These are phyloP conservation scores for Odiellus spinosus DNA, from an alignment of 2,888 invertebrate genomes.

Conservation along the genomic window DNA sequence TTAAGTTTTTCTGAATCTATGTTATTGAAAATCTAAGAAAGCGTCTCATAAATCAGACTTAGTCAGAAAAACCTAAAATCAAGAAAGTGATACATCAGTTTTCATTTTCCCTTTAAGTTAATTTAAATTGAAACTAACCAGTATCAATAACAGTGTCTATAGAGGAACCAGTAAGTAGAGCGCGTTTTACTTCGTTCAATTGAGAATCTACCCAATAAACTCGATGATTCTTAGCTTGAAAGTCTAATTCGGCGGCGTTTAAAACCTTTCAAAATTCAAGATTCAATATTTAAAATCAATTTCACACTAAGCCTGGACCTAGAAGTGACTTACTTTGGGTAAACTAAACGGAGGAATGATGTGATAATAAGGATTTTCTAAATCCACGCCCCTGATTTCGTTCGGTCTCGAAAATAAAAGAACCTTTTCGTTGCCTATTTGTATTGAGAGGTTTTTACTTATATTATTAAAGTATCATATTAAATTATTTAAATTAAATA, in stretches of 20 bases:
- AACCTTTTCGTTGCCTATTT: conserved; percentile 56
- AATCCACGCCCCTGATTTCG: conserved; percentile 68
- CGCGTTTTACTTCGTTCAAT: conserved; percentile 52
- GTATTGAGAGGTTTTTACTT: no score
- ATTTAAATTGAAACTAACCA: conserved; percentile 37
- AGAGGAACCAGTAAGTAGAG: conserved; percentile 48
- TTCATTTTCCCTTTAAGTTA: no score
- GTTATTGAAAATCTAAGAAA: no score
- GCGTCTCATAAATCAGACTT: no score
- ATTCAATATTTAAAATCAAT: not conserved
- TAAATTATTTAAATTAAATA: no score
- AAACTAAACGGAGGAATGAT: conserved; percentile 64
- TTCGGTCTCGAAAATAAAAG: conserved; percentile 55
- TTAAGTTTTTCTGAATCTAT: no score
- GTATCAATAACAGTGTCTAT: conserved; percentile 57
- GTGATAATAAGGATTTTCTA: conserved; percentile 54
- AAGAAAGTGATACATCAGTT: no score
- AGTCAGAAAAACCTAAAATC: no score
- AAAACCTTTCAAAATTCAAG: not conserved
- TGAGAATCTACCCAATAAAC: conserved; percentile 64
- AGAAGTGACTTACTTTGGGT: conserved; percentile 35
- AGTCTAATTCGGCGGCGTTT: conserved; percentile 52
- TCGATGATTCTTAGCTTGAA: conserved; percentile 44
- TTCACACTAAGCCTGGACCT: no score
- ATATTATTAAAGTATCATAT: no score